Evolutionary conservation across 1,140 invertebrate species (phyloP), one percentile per base, ranked within the genome.

Genomic region (Drosophila pseudoobscura): DNA sequence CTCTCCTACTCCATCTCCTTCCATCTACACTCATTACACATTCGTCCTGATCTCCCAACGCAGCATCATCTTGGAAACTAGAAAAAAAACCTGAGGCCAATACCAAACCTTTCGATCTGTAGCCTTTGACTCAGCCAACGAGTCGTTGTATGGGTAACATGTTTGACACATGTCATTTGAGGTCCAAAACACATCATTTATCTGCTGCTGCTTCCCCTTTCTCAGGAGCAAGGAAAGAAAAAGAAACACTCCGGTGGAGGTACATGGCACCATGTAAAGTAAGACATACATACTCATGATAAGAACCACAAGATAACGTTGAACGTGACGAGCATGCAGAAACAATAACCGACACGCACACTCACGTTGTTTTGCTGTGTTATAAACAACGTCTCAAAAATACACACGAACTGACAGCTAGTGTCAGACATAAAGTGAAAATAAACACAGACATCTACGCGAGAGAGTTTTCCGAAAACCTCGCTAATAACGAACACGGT

Each of bases 81-180:
- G 8, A 35, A 35, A 2, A 4, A 39, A 13, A 9, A 31, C 6
- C 29, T 29, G 29, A 35, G 31, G 31, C 31, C 9, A 31, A 31
- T 31, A 0, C 31, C 7, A 31, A 31, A 39, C 11, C 35, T 1
- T 39, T 39, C 35, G 11, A 39, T 39, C 35, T 39, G 35, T 11
- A 39, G 11, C 4, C 35, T 13, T 59, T 47, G 35, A 59, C 44
- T 49, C 56, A 39, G 20, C 45, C 35, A 13, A 57, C 65, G 61
- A 20, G 65, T 52, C 17, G 59, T 55, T 46, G 75, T 78, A 60
- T 64, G 64, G 58, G 65, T 75, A 58, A 65, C 56, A 78, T 78
- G 68, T 75, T 70, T 71, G 75, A 78, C 75, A 78, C 75, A 65
- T 71, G 75, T 78, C 75, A 78, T 66, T 65, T 71, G 72, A 75